phyloP scores from a whole-genome alignment of 2,888 invertebrate genomes.

The Lasioglossum figueresi region DNA sequence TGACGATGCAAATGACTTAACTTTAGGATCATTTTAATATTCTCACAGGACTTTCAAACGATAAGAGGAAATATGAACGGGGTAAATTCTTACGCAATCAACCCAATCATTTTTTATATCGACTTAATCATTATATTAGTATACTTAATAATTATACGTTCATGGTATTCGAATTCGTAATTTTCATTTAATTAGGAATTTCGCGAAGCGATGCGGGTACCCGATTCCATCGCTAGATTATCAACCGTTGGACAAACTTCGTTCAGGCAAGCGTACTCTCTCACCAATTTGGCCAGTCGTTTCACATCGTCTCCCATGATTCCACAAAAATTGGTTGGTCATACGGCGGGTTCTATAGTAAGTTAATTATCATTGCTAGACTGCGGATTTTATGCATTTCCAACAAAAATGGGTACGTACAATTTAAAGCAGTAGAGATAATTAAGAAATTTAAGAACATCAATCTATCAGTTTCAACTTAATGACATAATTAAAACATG shows the following conservation, averaged over 20 bases:
- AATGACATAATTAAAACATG: too few relatives aligned
- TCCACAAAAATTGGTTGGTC: slow-evolving; percentile 70
- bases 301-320: slow-evolving; percentile 76
- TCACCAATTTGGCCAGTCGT: slow-evolving; percentile 79
- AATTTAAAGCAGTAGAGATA: too few relatives aligned
- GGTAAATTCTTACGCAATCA: slow-evolving; percentile 81
- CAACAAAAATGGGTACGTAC: not conserved
- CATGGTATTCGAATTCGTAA: slow-evolving; percentile 13
- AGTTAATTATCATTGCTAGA: slow-evolving; percentile 27
- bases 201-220: slow-evolving; percentile 86
- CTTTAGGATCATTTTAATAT: slow-evolving; percentile 48
- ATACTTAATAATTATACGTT: not conserved
- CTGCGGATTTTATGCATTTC: not conserved
- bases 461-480: too few relatives aligned
- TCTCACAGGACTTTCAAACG: slow-evolving; percentile 85
- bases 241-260: slow-evolving; percentile 81
- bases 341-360: slow-evolving; percentile 75
- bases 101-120: slow-evolving; percentile 3
- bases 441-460: too few relatives aligned
- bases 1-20: not conserved
- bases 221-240: slow-evolving; percentile 83
- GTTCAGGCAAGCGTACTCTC: slow-evolving; percentile 80
- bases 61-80: slow-evolving; percentile 84
- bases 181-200: slow-evolving; percentile 85
- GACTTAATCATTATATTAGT: not conserved